Percentiles rank a stretch among this genome's conserved stretches.
Conservation (phyloP, 2,888 invertebrate species). For the Hemistola chrysoprasaria region DNA sequence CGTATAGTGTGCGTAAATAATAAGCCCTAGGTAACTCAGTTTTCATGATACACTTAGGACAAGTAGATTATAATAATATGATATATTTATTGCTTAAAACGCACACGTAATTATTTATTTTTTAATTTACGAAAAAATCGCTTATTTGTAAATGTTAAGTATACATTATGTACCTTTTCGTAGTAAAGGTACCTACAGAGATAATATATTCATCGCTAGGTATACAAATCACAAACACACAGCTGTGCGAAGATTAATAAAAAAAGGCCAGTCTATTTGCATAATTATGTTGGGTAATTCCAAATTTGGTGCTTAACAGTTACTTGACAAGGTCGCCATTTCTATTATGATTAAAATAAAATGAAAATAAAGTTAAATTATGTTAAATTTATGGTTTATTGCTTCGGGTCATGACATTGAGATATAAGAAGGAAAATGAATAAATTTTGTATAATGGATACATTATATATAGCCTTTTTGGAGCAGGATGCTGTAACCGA, state of each 20-base stretch:
- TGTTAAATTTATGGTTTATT: slow-evolving; percentile 6
- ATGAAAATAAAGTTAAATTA: background rate
- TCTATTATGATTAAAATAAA: slow-evolving; percentile 3
- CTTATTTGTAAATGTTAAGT: too few relatives aligned
- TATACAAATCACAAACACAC: slow-evolving; percentile 40
- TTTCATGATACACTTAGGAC: too few relatives aligned
- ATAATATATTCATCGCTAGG: slow-evolving; percentile 36
- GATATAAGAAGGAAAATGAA: background rate
- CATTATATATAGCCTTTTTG: too few relatives aligned
- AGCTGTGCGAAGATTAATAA: slow-evolving; percentile 45
- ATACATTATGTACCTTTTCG: too few relatives aligned
- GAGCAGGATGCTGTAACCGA: too few relatives aligned
- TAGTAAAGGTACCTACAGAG: slow-evolving; percentile 14
- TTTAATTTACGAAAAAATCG: too few relatives aligned
- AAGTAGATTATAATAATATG: too few relatives aligned
- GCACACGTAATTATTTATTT: too few relatives aligned
- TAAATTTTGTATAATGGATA: too few relatives aligned
- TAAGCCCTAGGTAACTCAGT: too few relatives aligned
- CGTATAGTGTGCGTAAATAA: too few relatives aligned
- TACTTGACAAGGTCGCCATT: slow-evolving; percentile 56
- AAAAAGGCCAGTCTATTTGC: slow-evolving; percentile 42
- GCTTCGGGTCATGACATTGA: slow-evolving; percentile 10
- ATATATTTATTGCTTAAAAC: too few relatives aligned
- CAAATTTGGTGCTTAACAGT: slow-evolving; percentile 49
- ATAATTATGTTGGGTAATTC: slow-evolving; percentile 53